These are phyloP conservation scores for Sarcophaga peregrina DNA, from an alignment of 1,140 invertebrate genomes.

Conservation along the genomic window DNA sequence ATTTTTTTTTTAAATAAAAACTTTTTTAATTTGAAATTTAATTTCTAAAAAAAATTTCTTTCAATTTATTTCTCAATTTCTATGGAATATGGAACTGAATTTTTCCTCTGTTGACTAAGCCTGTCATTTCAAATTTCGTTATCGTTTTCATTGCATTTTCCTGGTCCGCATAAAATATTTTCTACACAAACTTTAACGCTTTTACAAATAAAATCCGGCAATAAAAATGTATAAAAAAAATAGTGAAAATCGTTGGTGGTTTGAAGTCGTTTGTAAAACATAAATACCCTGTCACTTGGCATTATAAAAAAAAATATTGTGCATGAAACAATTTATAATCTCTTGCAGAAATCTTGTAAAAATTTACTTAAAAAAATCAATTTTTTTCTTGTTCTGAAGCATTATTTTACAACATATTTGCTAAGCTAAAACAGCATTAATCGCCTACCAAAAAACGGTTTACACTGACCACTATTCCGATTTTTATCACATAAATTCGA, in stretches of 20 bases:
- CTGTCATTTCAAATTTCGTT: not conserved
- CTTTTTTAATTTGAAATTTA: not conserved
- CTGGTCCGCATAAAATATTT: not conserved
- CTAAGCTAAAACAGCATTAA: not conserved
- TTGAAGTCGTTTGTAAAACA: slow-evolving; percentile 10
- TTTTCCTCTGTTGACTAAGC: not conserved
- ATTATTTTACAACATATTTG: slow-evolving; percentile 5
- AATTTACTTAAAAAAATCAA: not conserved
- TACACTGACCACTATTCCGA: not conserved
- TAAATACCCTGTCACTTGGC: slow-evolving; percentile 18
- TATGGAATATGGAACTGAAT: too few species aligned
- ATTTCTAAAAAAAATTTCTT: not conserved
- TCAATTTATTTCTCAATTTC: not conserved
- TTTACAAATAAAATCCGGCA: not conserved
- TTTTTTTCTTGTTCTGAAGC: not conserved
- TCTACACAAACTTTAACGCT: not conserved
- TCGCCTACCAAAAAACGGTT: not conserved
- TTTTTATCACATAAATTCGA: too few species aligned
- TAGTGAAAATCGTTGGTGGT: slow-evolving; percentile 2
- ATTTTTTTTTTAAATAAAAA: not conserved
- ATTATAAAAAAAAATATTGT: not conserved
- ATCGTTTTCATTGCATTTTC: not conserved
- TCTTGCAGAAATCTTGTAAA: not conserved
- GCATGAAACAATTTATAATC: not conserved
- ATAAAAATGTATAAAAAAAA: too few species aligned